Base-by-base conservation (phyloP, 2,113 vertebrate species). In the Ginglymostoma cirratum region DNA sequence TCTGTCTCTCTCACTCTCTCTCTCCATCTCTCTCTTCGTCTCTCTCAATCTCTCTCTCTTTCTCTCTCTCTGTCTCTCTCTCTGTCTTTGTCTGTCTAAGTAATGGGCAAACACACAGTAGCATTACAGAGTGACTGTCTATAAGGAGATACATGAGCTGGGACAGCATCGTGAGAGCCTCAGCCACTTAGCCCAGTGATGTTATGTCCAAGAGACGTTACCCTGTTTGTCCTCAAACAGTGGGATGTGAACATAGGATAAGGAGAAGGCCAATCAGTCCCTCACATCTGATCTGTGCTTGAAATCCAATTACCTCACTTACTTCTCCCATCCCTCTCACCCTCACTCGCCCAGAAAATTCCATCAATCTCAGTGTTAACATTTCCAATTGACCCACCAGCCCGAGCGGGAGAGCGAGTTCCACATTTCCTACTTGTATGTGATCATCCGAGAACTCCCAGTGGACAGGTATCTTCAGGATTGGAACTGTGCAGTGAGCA, bases 51-150 rank as follows among this genome's bases (percentile, higher is more conserved):
- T 8, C 24, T 23, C 34, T 34, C 42, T 24, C 55, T 78, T 69
- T 76, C 80, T 95, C 70, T 27, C 65, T 76, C 38, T 96, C 69
- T 76, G 67, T 23, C 55, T 45, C 95, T 45, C 38, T 78, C 95
- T 72, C 95, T 8, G 2, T 21, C 30, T 38, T 14, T 38, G 2
- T 34, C 65, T 34, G 15, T 83, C 38, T 19, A 45, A 45, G 8
- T 80, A 34, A 38, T 34, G 27, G 76, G 34, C 34, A 15, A 78
- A 34, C 34, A 15, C 3, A n/a, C 76, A 80, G 76, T n/a, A n/a
- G 14, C 76, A 80, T 38, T 34, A 14, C 30, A 14, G 2, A 76
- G 72, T 10, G 2, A 76, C 14, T n/a, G 15, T n/a, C n/a, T 80
- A 38, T 14, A 0, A n/a, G n/a, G 4, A 38, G 76, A 38, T 80